phyloP scores from a whole-genome alignment of 2,113 vertebrate species.

The Isurus oxyrinchus region DNA sequence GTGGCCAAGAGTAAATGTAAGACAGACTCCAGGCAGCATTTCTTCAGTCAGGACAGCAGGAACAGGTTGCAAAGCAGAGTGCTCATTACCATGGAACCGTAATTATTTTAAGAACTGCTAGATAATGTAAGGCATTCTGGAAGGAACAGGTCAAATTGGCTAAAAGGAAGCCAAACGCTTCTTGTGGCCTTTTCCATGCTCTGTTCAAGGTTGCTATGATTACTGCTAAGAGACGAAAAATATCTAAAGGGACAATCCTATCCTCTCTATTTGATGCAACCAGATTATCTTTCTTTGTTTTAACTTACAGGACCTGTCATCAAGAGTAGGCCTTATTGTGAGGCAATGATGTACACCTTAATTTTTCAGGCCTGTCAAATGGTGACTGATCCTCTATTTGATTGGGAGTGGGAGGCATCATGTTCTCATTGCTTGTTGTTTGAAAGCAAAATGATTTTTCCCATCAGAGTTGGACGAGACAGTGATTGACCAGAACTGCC shows the following conservation, averaged over 20 bases:
- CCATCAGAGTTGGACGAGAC: slow-evolving; percentile 24
- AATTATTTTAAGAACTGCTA: background rate
- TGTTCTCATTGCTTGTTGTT: background rate
- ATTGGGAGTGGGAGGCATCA: background rate
- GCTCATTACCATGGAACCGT: background rate
- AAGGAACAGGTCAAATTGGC: background rate
- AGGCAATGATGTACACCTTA: background rate
- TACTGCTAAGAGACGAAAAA: background rate
- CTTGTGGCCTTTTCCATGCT: background rate
- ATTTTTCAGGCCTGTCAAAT: background rate
- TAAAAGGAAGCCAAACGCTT: background rate
- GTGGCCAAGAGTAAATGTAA: background rate
- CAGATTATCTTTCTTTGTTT: background rate
- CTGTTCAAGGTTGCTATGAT: background rate
- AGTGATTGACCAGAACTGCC: slow-evolving; percentile 29
- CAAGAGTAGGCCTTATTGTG: background rate
- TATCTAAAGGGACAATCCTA: background rate
- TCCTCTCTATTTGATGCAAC: background rate
- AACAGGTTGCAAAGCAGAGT: background rate
- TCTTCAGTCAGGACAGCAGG: background rate
- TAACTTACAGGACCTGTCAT: background rate
- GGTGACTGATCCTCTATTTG: background rate
- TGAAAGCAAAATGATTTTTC: background rate
- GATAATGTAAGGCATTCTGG: background rate
- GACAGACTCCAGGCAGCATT: background rate